Evolutionary conservation across 2,797 vertebrate genomes (phyloP), one percentile per base, ranked within the genome.

Genomic region (Ataeniobius toweri): DNA sequence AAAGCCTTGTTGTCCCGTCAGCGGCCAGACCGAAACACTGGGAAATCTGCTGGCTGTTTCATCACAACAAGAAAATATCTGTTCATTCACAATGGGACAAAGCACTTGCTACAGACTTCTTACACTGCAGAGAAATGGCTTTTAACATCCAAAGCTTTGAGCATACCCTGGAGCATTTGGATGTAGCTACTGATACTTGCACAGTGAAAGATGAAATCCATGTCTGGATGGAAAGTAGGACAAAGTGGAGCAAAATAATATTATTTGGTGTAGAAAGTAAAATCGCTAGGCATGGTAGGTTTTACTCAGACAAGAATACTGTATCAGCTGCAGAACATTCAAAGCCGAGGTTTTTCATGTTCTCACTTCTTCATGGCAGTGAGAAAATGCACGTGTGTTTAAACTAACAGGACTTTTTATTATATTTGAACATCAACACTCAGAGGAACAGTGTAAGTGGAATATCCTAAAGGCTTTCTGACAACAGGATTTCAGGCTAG

Each of bases 1-100:
- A 41, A 59, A 0, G 73, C 83, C 76, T 88, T 92, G 91, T 92
- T 85, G 88, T 85, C 59, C 50, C 12, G 73, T 77, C 70, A 63
- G 80, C 50, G 50, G 74, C 36, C 78, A 72, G 77, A 86, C 67
- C 39, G 41, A 77, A 75, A 88, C 86, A 89, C 59, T 75, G 71
- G 80, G 59, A 77, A 87, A 87, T 70, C 7, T 74, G 81, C 80
- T 59, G 80, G 65, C 55, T 0, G 36, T 80, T 83, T 71, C 69
- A 70, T 76, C 84, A 69, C 28, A 6, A 73, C 73, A 82, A 86
- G 81, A 85, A 82, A 84, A 88, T 81, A 71, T 44, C 69, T 65
- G 65, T 82, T 84, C 61, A 75, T 82, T 75, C 78, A 39, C 28
- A 51, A 59, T 1, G n/a, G 65, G 76, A 90, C 80, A 80, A 86